Percentiles rank a stretch among this genome's conserved stretches.
phyloP scores from a whole-genome alignment of 2,888 invertebrate genomes.

The Sceliomorpha sp. region DNA sequence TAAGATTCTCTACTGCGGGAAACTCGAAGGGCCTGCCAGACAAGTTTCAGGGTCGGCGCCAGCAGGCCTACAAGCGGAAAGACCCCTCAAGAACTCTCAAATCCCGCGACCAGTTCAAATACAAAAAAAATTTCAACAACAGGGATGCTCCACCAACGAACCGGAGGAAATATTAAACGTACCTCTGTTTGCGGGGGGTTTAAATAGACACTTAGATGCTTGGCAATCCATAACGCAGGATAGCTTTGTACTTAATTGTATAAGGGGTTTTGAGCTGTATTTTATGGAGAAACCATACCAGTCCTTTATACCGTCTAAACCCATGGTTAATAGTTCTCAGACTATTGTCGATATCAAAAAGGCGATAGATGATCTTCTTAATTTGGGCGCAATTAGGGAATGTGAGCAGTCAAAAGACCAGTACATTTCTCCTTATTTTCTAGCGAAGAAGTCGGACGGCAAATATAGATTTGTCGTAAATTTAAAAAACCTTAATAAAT shows the following conservation, averaged over 20 bases:
- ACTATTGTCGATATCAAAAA: slow-evolving; percentile 6
- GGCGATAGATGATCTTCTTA: slow-evolving; percentile 2
- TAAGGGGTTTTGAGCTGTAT: background rate
- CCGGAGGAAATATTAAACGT: background rate
- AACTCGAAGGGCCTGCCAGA: slow-evolving; percentile 27
- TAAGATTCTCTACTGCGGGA: slow-evolving; percentile 26
- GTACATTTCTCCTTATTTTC: too few species aligned
- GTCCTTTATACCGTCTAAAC: background rate
- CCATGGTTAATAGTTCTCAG: background rate
- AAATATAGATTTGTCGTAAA: slow-evolving; percentile 24
- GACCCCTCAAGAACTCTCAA: background rate
- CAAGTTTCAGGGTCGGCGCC: slow-evolving; percentile 13
- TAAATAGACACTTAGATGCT: background rate
- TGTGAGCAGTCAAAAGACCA: slow-evolving; percentile 1
- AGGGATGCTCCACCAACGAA: background rate
- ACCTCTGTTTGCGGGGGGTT: background rate
- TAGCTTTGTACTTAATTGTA: background rate
- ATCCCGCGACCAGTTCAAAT: background rate
- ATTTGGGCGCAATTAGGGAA: background rate
- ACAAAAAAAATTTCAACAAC: background rate
- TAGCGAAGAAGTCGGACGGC: slow-evolving; percentile 6
- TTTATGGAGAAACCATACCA: slow-evolving; percentile 2
- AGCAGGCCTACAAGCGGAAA: slow-evolving; percentile 4
- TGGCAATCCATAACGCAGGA: background rate
- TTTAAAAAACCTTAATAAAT: slow-evolving; percentile 16